Percentiles rank a stretch among this genome's conserved stretches.
These are phyloP conservation scores for Lasioglossum villosulum DNA, from an alignment of 2,888 invertebrate genomes.

Conservation along the genomic window DNA sequence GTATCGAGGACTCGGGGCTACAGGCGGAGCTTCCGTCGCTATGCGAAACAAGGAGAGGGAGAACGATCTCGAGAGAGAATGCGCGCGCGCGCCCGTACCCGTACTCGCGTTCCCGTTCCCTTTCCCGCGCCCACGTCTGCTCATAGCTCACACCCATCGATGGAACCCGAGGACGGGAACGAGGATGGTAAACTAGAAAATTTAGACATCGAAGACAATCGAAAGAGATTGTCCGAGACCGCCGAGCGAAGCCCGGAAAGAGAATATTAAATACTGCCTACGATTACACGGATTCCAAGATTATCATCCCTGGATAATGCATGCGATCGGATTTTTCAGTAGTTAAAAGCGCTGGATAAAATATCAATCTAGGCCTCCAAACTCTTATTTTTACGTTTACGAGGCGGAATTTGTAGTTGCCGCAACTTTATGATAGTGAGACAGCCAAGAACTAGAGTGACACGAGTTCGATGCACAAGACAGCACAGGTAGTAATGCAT, in stretches of 20 bases:
- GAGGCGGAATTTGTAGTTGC: too few species aligned
- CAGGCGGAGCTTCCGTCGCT: slow-evolving; percentile 78
- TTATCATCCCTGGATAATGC: too few species aligned
- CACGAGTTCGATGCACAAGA: too few species aligned
- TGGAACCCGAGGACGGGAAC: slow-evolving; percentile 23
- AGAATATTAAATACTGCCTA: neutral
- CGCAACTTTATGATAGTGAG: too few species aligned
- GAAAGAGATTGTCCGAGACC: neutral
- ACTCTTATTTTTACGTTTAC: too few species aligned
- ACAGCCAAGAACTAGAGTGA: too few species aligned
- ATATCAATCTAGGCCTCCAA: too few species aligned
- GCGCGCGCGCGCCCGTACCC: slow-evolving; percentile 15
- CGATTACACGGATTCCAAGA: too few species aligned
- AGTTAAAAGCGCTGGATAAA: too few species aligned
- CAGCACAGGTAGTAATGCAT: too few species aligned
- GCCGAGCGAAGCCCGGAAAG: neutral
- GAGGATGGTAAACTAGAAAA: slow-evolving; percentile 3
- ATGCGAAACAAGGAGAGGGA: slow-evolving; percentile 50
- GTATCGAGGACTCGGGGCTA: slow-evolving; percentile 70
- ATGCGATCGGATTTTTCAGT: too few species aligned
- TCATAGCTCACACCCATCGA: slow-evolving; percentile 39
- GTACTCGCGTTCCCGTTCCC: neutral
- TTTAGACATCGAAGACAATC: neutral
- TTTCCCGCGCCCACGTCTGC: slow-evolving; percentile 18
- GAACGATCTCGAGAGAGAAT: slow-evolving; percentile 25